Evolutionary conservation across 2,113 vertebrate species (phyloP), one percentile per base, ranked within the genome.

Genomic region (Phyllopteryx taeniolatus): DNA sequence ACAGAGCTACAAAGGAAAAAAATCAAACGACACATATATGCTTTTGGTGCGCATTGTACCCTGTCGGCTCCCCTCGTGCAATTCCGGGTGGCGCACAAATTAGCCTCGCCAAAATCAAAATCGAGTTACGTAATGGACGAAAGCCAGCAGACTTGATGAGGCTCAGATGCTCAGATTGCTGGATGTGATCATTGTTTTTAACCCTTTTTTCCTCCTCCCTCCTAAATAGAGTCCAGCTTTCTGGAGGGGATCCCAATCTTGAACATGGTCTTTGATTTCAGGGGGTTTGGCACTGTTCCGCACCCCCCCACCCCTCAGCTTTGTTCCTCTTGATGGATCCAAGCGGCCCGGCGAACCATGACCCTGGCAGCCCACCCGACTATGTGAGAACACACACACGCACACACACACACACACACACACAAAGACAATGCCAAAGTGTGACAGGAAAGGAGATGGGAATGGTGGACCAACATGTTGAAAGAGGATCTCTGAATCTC

Each of bases 11-110:
- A 54, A 54, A 54, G n/a, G 6, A 60, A 60, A 83, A 88, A 87
- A 83, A 90, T 73, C 90, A 85, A 87, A 84, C 92, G 81, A 84
- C 89, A 77, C 73, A 82, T 78, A 77, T 79, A 83, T 80, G 81
- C 75, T 87, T 90, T 84, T 79, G 81, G 80, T 66, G 74, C 17
- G 81, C 81, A 54, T 74, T 78, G 70, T 79, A 80, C 67, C 73
- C 22, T 81, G 64, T 54, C 81, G 89, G 73, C 75, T 80, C 84
- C 86, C 43, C 27, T 81, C 67, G 54, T 88, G 89, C 90, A 88
- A 93, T 94, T 94, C 91, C 95, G 94, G 94, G 94, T 96, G 94
- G 94, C 86, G 72, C 93, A 95, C 92, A 94, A 95, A 95, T 93
- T 83, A 93, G 90, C 73, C 83, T 88, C 88, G 89, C 51, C 83